These are phyloP conservation scores for Phallusia fumigata DNA, from an alignment of 23 tunicate species.

Conservation along the genomic window DNA sequence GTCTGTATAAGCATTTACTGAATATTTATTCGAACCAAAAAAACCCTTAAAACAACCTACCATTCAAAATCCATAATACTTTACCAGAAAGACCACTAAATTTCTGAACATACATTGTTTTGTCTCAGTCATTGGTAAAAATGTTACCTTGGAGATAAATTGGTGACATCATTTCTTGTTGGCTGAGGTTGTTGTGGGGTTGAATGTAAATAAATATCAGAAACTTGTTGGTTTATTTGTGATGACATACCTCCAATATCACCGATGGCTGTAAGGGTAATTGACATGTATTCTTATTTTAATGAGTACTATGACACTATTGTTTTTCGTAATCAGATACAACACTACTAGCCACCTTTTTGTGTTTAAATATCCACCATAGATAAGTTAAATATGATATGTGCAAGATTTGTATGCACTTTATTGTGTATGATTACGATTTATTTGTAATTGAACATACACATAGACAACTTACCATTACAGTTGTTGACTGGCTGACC, in stretches of 20 bases:
- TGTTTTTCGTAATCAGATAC: too few species aligned
- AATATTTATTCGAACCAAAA: too few species aligned
- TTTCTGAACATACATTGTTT: too few species aligned
- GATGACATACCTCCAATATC: background rate
- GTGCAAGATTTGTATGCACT: background rate
- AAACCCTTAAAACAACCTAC: too few species aligned
- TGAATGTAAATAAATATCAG: conserved; percentile 11
- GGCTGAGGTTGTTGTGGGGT: conserved; percentile 5
- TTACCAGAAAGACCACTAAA: too few species aligned
- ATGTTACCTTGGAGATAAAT: background rate
- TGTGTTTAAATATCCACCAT: too few species aligned
- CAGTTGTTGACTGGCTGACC: background rate
- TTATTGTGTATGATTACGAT: too few species aligned
- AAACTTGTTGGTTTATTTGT: background rate
- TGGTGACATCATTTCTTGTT: background rate
- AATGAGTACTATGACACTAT: background rate
- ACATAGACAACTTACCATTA: background rate
- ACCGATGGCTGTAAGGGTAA: background rate
- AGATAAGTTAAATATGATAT: background rate
- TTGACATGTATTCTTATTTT: background rate
- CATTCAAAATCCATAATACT: too few species aligned
- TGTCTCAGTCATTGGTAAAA: too few species aligned
- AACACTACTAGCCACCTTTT: too few species aligned
- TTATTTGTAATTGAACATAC: too few species aligned
- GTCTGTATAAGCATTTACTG: too few species aligned